phyloP scores from a whole-genome alignment of 2,113 vertebrate genomes.

The Motacilla tschutschensis region DNA sequence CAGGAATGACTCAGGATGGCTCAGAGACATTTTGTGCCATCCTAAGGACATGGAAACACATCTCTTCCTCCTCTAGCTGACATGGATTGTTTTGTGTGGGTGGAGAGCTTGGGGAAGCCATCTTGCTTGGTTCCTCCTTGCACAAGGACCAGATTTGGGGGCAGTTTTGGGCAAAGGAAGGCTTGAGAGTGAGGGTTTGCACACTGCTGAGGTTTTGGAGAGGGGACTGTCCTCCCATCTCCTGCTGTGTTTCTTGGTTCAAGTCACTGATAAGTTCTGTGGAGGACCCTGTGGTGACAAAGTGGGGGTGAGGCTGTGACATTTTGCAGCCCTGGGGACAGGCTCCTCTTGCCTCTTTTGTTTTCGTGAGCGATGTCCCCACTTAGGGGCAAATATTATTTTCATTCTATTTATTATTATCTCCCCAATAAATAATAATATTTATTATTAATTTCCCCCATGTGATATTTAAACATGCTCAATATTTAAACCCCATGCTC shows the following conservation, averaged over 20 bases:
- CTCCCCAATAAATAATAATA: background rate
- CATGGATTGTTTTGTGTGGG: rapidly evolving
- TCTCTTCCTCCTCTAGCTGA: background rate
- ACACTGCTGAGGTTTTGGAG: background rate
- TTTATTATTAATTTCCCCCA: background rate
- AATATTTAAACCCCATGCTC: background rate
- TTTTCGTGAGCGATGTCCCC: background rate
- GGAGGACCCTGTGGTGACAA: background rate
- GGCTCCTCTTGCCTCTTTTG: background rate
- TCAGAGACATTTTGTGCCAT: background rate
- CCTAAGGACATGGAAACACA: background rate
- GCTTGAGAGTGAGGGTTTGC: background rate
- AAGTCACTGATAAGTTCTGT: background rate
- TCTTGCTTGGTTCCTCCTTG: background rate
- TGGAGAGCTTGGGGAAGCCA: background rate
- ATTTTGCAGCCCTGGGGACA: background rate
- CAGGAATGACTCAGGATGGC: background rate
- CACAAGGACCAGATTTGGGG: too few species aligned
- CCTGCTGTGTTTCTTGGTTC: background rate
- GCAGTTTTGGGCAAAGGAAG: background rate
- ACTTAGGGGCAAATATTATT: background rate
- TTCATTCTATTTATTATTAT: constrained; percentile 27
- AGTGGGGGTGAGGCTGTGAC: background rate
- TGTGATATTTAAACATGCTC: background rate
- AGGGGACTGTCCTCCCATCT: background rate